Conservation (phyloP, 2,113 vertebrate genomes). For the Cricetomys ansorgei region DNA sequence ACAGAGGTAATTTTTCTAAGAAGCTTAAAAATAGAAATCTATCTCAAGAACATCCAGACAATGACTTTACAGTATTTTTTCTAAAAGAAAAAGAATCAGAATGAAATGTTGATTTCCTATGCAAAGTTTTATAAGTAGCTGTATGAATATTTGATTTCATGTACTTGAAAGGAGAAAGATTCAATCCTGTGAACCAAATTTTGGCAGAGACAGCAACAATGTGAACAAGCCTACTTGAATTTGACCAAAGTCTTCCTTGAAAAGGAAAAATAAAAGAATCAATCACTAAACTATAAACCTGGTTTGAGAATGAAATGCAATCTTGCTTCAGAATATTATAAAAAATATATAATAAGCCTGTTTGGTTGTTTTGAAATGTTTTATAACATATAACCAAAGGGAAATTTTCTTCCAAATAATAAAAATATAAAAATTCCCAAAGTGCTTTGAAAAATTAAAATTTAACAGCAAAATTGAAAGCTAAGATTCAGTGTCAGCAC, state of each 20-base stretch:
- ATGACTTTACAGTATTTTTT: background rate
- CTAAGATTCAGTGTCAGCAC: background rate
- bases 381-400: background rate
- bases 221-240: conserved; percentile 7
- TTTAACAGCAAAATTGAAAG: background rate
- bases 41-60: background rate
- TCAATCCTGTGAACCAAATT: background rate
- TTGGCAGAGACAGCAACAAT: background rate
- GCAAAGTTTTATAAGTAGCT: background rate
- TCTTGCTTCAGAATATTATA: conserved; percentile 1
- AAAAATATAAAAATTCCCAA: background rate
- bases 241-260: conserved; percentile 7
- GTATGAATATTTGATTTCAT: background rate
- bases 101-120: background rate
- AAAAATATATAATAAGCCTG: background rate
- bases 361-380: background rate
- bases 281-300: background rate
- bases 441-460: conserved; percentile 26
- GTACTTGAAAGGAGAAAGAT: background rate
- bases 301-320: conserved; percentile 11
- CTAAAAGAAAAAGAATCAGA: background rate
- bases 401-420: background rate
- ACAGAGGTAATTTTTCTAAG: conserved; percentile 61
- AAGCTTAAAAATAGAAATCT: conserved; percentile 60
- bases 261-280: background rate